Evolutionary conservation across 1,140 invertebrate species (phyloP), one percentile per base, ranked within the genome.

Genomic region (Lasaia peninsularis): DNA sequence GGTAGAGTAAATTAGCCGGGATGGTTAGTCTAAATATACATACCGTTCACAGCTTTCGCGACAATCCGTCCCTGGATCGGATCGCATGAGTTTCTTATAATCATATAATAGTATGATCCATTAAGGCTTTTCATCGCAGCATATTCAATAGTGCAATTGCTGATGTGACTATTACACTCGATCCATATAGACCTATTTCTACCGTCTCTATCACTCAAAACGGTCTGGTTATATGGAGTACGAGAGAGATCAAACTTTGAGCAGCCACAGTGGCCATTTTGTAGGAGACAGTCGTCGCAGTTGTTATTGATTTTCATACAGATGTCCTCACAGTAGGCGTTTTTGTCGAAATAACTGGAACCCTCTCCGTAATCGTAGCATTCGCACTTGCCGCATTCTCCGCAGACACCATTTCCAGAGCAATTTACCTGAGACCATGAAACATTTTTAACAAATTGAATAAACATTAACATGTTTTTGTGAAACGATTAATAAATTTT

Each of bases 341-440:
- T 58, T 10, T 57, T 48, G 55, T 86, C 74, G 60, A 81, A 86
- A 67, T 87, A 87, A 34, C 73, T 68, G 0, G 72, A 81, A 11
- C 84, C 84, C 18, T 31, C n/a, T 10, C 60, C 48, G 62, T 76
- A 62, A 2, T 56, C 67, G 60, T 69, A 72, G 34, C 84, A 87
- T 12, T 49, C 61, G 58, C 68, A 71, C n/a, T 66, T 65, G 33
- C 73, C 73, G 62, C 74, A 80, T 1, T 50, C 34, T 6, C 65
- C 66, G 61, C 81, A 85, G 28, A 69, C 44, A 1, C 81, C 81
- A 57, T 85, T 85, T n/a, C 78, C 76, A 1, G 72, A 78, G 40
- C 81, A 86, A 40, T 40, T n/a, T 2, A 14, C 18, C 18, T 40
- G 37, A n/a, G n/a, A n/a, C 12, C 18, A 40, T n/a, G n/a, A n/a